Conservation (phyloP, 1,140 invertebrate species). For the Drosophila sucinea region DNA sequence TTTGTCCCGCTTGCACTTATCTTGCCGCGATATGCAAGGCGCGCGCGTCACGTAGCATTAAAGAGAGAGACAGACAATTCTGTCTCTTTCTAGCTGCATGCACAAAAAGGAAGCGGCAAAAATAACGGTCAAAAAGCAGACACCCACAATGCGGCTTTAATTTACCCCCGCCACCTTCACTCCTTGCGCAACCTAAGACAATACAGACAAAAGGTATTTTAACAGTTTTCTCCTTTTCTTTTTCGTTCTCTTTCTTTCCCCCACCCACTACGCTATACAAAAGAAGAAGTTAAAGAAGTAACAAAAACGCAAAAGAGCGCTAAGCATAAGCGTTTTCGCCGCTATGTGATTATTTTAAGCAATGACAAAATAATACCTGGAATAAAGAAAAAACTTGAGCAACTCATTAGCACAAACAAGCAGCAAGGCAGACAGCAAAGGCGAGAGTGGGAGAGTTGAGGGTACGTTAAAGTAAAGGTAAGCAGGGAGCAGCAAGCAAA, state of each 20-base stretch:
- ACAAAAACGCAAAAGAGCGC: constrained; percentile 17
- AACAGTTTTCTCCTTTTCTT: constrained; percentile 42
- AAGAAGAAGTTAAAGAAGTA: constrained; percentile 3
- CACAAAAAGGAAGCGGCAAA: constrained; percentile 58
- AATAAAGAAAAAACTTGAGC: constrained; percentile 48
- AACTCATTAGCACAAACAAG: constrained; percentile 55
- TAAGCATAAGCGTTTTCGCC: constrained; percentile 17
- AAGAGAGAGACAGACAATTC: constrained; percentile 13
- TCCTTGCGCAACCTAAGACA: constrained; percentile 60
- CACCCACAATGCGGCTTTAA: constrained; percentile 46
- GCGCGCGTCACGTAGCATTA: constrained; percentile 39
- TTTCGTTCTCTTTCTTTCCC: background rate
- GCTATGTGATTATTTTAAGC: constrained; percentile 59
- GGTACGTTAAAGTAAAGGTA: constrained; percentile 3
- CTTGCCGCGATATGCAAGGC: background rate
- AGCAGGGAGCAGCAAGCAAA: constrained; percentile 12
- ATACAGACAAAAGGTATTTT: constrained; percentile 60
- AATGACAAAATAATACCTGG: constrained; percentile 62
- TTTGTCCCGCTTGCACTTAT: constrained; percentile 49
- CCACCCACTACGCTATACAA: constrained; percentile 20
- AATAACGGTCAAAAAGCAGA: constrained; percentile 70
- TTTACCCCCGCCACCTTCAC: background rate
- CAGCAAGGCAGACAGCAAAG: constrained; percentile 14
- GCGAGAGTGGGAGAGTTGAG: background rate
- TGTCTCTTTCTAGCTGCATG: constrained; percentile 15